Evolutionary conservation across 2,888 invertebrate species (phyloP).

Genomic region (Siphonodentalium dalli): DNA sequence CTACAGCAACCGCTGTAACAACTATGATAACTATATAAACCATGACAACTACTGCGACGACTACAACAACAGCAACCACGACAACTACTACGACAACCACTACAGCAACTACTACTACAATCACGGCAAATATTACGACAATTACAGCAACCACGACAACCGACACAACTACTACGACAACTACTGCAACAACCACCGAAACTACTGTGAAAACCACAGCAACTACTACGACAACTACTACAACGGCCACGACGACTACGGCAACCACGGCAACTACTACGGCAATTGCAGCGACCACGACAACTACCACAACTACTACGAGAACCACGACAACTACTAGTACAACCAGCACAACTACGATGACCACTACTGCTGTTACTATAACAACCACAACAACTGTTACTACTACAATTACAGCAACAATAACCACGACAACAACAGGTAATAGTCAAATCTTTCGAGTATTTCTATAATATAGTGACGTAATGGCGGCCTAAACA

Average conservation of each 20-base stretch:
- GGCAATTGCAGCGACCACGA: neutral
- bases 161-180: neutral
- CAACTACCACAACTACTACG: neutral
- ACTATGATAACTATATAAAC: neutral
- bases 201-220: neutral
- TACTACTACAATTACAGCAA: neutral
- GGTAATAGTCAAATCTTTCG: too few species aligned
- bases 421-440: neutral
- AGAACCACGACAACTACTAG: neutral
- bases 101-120: neutral
- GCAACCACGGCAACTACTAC: neutral
- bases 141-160: neutral
- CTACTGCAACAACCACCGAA: neutral
- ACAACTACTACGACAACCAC: neutral
- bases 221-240: too few species aligned
- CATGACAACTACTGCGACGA: neutral
- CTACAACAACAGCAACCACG: neutral
- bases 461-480: too few species aligned
- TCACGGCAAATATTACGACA: neutral
- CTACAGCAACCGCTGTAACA: neutral
- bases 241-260: neutral
- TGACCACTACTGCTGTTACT: neutral
- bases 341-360: neutral
- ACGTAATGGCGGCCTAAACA: too few species aligned
- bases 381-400: neutral